A percentile compares a stretch with the other conserved stretches of the same genome.
Conservation (phyloP, 2,797 vertebrate species). For the Platalea minor region DNA sequence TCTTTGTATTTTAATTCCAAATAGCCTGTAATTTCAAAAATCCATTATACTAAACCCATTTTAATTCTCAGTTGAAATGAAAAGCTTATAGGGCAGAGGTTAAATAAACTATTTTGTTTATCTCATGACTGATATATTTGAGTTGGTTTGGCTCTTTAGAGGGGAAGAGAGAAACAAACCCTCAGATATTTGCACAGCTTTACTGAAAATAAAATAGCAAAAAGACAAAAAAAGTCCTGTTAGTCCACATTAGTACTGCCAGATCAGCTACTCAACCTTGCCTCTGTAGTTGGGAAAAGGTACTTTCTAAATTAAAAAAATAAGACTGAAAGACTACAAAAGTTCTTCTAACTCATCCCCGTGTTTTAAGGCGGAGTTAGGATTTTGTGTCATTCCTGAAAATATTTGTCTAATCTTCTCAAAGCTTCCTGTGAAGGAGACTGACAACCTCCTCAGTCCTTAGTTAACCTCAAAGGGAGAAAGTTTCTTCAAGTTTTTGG, state of each 20-base stretch:
- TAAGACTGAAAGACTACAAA: background rate
- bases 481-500: background rate
- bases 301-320: background rate
- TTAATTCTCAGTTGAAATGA: constrained; percentile 23
- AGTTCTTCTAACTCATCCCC: background rate
- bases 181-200: constrained; percentile 9
- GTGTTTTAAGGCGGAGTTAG: background rate
- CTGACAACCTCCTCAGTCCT: background rate
- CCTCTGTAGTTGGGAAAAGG: background rate
- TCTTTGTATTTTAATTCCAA: constrained; percentile 13
- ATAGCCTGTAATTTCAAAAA: constrained; percentile 22
- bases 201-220: background rate
- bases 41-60: background rate
- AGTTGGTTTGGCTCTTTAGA: background rate
- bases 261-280: background rate
- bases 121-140: background rate
- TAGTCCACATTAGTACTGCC: background rate
- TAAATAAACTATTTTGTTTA: constrained; percentile 39
- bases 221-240: background rate
- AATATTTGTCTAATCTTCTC: background rate
- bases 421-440: background rate
- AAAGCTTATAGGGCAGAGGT: constrained; percentile 10
- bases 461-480: background rate
- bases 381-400: background rate
- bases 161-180: background rate